Percentiles rank a stretch among this genome's conserved stretches.
These are phyloP conservation scores for Cataglyphis hispanica DNA, from an alignment of 1,140 invertebrate species.

Conservation along the genomic window DNA sequence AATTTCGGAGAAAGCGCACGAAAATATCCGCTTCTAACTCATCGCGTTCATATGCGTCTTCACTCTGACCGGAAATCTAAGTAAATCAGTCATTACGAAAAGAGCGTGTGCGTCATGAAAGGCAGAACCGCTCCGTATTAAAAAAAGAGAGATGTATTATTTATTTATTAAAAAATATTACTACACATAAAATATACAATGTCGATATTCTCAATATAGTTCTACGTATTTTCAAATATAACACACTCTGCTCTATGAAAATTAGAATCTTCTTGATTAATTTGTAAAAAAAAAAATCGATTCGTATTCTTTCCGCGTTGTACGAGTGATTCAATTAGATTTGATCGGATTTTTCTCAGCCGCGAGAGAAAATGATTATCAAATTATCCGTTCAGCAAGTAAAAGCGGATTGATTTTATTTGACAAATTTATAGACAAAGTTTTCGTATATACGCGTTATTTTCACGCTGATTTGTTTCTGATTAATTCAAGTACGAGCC, in stretches of 20 bases:
- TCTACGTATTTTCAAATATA: not conserved
- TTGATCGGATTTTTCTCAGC: not conserved
- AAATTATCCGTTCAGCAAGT: conserved; percentile 8
- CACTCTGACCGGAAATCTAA: not conserved
- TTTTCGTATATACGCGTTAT: not conserved
- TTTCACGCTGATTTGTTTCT: not conserved
- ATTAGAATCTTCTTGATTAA: not conserved
- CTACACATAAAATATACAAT: too few relatives aligned
- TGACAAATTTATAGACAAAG: conserved; percentile 5
- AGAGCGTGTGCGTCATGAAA: not conserved
- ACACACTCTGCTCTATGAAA: not conserved
- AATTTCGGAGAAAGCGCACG: conserved; percentile 56
- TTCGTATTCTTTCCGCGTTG: not conserved
- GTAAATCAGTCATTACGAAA: not conserved
- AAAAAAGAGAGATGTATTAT: too few relatives aligned
- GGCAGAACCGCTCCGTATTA: not conserved
- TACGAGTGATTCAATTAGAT: conserved; percentile 1
- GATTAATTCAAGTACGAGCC: conserved; percentile 31
- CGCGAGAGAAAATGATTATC: conserved; percentile 14
- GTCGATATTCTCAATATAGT: not conserved
- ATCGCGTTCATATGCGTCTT: not conserved
- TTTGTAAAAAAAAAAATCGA: not conserved
- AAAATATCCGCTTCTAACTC: conserved; percentile 44
- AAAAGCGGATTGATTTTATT: conserved; percentile 10
- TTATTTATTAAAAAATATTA: not conserved